Conservation (phyloP, 2,888 invertebrate species). For the Monoplex corrugatus region DNA sequence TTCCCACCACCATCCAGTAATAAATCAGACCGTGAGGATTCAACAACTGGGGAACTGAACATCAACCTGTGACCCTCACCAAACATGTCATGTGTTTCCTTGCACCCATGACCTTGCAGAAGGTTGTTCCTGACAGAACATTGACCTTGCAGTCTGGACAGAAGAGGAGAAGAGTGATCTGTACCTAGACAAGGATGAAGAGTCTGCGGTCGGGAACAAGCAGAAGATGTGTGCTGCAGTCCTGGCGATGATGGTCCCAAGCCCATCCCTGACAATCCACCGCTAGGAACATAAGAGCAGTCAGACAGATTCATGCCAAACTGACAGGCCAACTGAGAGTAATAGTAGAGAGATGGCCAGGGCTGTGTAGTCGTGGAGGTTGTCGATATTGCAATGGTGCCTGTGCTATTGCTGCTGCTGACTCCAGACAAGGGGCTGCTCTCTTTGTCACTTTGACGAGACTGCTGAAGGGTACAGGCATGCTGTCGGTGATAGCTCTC, state of each 20-base stretch:
- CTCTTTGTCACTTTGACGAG: not conserved
- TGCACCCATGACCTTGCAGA: not conserved
- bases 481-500: not conserved
- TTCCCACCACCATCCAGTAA: too few species aligned
- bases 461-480: too few species aligned
- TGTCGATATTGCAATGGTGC: not conserved
- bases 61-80: not conserved
- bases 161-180: too few species aligned
- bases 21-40: not conserved
- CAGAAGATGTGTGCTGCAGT: not conserved
- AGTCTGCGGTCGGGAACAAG: not conserved
- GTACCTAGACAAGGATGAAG: too few species aligned
- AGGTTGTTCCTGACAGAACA: not conserved
- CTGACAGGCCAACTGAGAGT: constrained; percentile 65
- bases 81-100: not conserved
- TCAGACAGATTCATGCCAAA: constrained; percentile 64
- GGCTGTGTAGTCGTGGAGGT: constrained; percentile 35
- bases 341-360: constrained; percentile 66
- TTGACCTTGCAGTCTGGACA: not conserved
- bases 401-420: too few species aligned
- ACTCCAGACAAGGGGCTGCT: too few species aligned
- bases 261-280: not conserved
- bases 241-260: not conserved
- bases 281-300: constrained; percentile 50
- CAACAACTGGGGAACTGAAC: not conserved